Evolutionary conservation across 2,888 invertebrate genomes (phyloP), one percentile per base, ranked within the genome.

Genomic region (Rhodophaea formosa): DNA sequence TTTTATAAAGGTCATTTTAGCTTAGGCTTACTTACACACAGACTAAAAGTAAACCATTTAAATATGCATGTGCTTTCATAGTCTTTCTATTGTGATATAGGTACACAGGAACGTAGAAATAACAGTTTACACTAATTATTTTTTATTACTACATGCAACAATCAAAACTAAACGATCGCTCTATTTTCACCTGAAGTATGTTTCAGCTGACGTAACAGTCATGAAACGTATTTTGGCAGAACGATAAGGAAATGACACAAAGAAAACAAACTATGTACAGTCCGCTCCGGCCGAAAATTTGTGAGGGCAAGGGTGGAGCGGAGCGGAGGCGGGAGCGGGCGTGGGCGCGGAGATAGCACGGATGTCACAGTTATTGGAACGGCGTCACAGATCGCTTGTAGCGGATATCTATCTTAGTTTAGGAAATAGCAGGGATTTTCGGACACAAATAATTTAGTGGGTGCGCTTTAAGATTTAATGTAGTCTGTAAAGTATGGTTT

Each of bases 231-330:
- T 92, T 91, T 91, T 91, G 89, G 91, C 90, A 90, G 81, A 77
- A 79, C 86, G 91, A 92, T 91, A 91, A 92, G 91, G 87, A 91
- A 91, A 91, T 88, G 88, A 87, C 87, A 88, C 86, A 85, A 88
- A 89, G 89, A 89, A 90, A 91, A 91, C 86, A 89, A 89, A 90
- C 86, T 88, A 51, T 51, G 30, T n/a, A 86, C 83, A 82, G 87
- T 84, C 82, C 82, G 83, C 72, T 77, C 73, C 79, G 81, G 82
- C 75, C 80, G 87, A 88, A 85, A 86, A 88, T 88, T 87, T 87
- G 87, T 82, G 82, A 82, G 75, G 75, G 75, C 71, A 67, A 63
- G 70, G 70, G 63, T 60, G 67, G 61, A 53, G 67, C 61, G 67
- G 65, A 61, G 67, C 62, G 70, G 67, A 60, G 67, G 74, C 69